Percentiles rank a stretch among this genome's conserved stretches.
Conservation (phyloP, 2,888 invertebrate genomes). For the Hirudinaria manillensis region DNA sequence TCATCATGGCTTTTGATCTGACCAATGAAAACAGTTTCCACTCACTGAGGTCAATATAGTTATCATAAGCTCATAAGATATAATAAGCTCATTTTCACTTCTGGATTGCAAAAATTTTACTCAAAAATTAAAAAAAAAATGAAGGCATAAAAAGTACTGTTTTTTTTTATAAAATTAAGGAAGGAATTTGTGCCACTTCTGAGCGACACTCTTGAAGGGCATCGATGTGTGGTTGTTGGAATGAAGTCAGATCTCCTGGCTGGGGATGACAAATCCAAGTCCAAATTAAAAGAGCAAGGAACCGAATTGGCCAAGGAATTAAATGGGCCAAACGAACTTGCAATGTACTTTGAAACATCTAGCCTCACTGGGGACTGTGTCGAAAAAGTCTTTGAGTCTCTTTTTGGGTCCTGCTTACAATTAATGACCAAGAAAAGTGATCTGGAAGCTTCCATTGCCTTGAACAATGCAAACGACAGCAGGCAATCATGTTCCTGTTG, state of each 20-base stretch:
- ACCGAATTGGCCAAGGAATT: conserved; percentile 37
- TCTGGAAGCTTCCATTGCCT: background rate
- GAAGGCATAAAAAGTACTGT: background rate
- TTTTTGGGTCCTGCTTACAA: conserved; percentile 44
- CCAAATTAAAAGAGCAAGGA: conserved; percentile 43
- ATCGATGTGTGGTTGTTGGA: conserved; percentile 49
- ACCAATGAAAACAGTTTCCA: conserved; percentile 46
- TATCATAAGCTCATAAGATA: background rate
- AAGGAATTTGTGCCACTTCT: conserved; percentile 49
- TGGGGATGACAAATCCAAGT: conserved; percentile 41
- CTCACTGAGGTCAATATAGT: conserved; percentile 46
- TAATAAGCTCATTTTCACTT: background rate
- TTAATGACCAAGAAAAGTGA: background rate
- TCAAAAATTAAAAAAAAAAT: background rate
- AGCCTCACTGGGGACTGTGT: conserved; percentile 48
- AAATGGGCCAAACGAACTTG: background rate
- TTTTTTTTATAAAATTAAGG: conserved; percentile 40
- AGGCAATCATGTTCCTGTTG: conserved; percentile 9
- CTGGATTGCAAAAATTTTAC: background rate
- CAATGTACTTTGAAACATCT: conserved; percentile 50
- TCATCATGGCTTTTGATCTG: conserved; percentile 51
- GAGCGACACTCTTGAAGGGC: conserved; percentile 46
- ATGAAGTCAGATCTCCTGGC: conserved; percentile 47
- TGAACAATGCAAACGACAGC: background rate
- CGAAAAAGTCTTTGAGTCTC: conserved; percentile 49